These are phyloP conservation scores for Myotis lucifugus DNA, from an alignment of 2,113 vertebrate genomes.

Conservation along the genomic window DNA sequence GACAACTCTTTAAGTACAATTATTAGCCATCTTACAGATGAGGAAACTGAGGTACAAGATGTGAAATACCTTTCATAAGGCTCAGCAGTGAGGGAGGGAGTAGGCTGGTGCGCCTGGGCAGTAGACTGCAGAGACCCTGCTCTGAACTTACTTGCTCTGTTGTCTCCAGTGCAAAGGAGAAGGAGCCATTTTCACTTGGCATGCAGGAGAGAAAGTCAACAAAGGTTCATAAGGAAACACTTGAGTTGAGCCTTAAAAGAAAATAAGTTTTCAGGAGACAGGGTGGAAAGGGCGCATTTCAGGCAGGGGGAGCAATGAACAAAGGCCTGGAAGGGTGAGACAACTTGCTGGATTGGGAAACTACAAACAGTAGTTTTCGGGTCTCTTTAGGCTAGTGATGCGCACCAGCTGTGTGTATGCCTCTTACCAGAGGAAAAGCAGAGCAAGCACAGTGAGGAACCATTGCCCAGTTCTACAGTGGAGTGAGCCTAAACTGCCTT, in stretches of 20 bases:
- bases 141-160: not conserved
- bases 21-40: not conserved
- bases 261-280: not conserved
- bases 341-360: not conserved
- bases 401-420: not conserved
- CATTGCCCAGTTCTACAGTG: not conserved
- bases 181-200: not conserved
- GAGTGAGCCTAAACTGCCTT: not conserved
- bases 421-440: not conserved
- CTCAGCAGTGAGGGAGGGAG: not conserved
- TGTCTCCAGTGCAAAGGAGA: not conserved
- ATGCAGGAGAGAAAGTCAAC: not conserved
- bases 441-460: not conserved
- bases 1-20: not conserved
- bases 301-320: not conserved
- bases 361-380: not conserved
- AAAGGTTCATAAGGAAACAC: not conserved
- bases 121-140: not conserved
- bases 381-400: not conserved
- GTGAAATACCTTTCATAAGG: not conserved
- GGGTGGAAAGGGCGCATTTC: not conserved
- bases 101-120: not conserved
- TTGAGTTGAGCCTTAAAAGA: not conserved
- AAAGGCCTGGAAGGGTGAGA: not conserved
- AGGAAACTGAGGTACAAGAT: not conserved